Percentiles rank a stretch among this genome's conserved stretches.
Evolutionary conservation across 2,113 vertebrate species (phyloP).

Genomic region (Rhombomys opimus): DNA sequence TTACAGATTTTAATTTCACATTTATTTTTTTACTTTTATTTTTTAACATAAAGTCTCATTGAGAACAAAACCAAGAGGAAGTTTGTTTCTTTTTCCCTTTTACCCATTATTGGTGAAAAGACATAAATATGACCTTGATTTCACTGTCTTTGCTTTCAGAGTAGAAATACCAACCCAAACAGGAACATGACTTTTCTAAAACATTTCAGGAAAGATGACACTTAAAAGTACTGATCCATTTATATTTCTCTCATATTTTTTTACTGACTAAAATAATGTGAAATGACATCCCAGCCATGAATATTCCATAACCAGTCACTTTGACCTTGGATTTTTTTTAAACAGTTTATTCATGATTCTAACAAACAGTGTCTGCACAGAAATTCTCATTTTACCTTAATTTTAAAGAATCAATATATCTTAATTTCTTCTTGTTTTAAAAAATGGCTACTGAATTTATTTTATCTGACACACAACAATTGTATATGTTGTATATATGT

Average conservation of each 20-base stretch:
- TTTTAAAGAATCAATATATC: background rate
- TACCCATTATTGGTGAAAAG: background rate
- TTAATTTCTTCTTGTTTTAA: background rate
- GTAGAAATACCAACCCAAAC: conserved; percentile 1
- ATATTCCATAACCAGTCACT: background rate
- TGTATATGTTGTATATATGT: background rate
- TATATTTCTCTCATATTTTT: conserved; percentile 1
- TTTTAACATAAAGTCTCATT: background rate
- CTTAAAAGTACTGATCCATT: background rate
- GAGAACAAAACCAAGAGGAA: background rate
- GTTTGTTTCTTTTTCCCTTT: background rate
- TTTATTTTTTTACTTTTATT: background rate
- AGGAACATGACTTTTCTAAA: background rate
- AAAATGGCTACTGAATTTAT: background rate
- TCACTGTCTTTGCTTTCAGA: conserved; percentile 37
- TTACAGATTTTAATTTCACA: conserved; percentile 3
- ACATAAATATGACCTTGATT: background rate
- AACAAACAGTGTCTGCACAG: background rate
- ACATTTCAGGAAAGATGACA: conserved; percentile 2
- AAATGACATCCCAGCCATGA: background rate
- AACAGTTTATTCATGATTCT: background rate
- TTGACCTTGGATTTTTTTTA: background rate
- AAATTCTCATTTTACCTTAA: background rate
- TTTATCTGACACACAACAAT: background rate
- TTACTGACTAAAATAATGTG: background rate